These are phyloP conservation scores for Popillia japonica DNA, from an alignment of 1,140 invertebrate genomes.

Conservation along the genomic window DNA sequence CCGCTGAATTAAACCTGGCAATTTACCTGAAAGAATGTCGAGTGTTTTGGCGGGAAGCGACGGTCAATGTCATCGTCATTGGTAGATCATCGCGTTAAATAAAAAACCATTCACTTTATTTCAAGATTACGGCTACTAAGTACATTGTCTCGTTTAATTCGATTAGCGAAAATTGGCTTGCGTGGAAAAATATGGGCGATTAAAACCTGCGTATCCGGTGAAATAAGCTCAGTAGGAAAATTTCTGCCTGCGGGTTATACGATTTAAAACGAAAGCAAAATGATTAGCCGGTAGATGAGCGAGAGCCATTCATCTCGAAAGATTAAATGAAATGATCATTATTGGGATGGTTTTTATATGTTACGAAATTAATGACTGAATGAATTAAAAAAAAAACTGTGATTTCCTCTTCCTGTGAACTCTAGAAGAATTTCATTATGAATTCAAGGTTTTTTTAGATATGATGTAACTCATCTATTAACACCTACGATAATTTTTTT, in stretches of 20 bases:
- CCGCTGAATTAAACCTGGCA: slow-evolving; percentile 39
- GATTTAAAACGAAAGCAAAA: slow-evolving; percentile 24
- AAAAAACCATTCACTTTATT: slow-evolving; percentile 25
- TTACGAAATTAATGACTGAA: no score
- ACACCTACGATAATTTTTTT: neutral
- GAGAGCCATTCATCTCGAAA: neutral
- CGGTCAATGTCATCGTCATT: slow-evolving; percentile 49
- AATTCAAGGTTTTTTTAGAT: slow-evolving; percentile 5
- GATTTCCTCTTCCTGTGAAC: slow-evolving; percentile 22
- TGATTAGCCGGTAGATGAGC: neutral
- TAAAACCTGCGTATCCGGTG: no score
- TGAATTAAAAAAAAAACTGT: neutral
- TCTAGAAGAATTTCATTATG: neutral
- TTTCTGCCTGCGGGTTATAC: neutral
- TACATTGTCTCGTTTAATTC: no score
- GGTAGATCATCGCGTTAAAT: slow-evolving; percentile 9
- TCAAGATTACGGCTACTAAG: neutral
- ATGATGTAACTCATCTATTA: neutral
- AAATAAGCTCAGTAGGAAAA: slow-evolving; percentile 31
- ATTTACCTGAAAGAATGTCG: slow-evolving; percentile 50
- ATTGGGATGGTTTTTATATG: no score
- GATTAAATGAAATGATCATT: no score
- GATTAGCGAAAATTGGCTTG: no score
- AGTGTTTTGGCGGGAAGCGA: slow-evolving; percentile 51
- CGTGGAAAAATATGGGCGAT: no score